phyloP scores from a whole-genome alignment of 2,797 vertebrate genomes.

The Xerus rutilus region DNA sequence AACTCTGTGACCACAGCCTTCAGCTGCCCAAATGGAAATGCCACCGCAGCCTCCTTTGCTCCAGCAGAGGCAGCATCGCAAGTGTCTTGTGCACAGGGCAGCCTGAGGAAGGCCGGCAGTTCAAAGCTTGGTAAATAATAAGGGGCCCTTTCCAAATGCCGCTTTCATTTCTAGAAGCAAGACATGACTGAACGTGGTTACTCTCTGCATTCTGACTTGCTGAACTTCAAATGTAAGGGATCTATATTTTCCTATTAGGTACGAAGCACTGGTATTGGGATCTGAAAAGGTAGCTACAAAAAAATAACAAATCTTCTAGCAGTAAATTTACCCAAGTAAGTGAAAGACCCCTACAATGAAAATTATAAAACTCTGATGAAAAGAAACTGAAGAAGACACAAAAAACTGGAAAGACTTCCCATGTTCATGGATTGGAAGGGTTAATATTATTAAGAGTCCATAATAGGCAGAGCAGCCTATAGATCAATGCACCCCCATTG shows the following conservation, averaged over 20 bases:
- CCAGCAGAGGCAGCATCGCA: background rate
- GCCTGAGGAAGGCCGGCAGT: rapidly evolving
- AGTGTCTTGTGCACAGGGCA: rapidly evolving
- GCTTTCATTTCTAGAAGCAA: background rate
- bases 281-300: background rate
- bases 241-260: background rate
- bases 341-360: background rate
- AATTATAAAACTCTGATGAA: background rate
- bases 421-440: background rate
- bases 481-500: background rate
- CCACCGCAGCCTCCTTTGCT: rapidly evolving
- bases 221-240: background rate
- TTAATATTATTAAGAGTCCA: background rate
- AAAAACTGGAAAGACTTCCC: background rate
- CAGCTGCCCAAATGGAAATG: background rate
- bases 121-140: background rate
- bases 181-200: background rate
- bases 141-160: background rate
- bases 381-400: background rate
- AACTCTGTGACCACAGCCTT: background rate
- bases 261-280: background rate
- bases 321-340: background rate
- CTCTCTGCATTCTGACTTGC: background rate
- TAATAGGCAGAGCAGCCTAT: background rate
- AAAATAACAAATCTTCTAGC: background rate